Evolutionary conservation across 2,797 vertebrate genomes (phyloP).

Genomic region (Manis crassicaudata): DNA sequence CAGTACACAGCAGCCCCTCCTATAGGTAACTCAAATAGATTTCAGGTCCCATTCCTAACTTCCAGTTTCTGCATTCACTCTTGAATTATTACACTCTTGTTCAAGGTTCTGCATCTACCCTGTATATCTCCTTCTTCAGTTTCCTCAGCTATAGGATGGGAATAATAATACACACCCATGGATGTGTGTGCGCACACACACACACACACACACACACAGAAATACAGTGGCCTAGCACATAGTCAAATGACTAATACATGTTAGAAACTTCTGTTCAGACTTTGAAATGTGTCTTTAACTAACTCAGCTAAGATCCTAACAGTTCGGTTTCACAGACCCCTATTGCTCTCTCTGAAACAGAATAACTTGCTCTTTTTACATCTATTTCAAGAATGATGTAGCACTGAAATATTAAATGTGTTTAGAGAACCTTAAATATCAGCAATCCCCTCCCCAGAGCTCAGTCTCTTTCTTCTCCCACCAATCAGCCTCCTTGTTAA

Average conservation of each 20-base stretch:
- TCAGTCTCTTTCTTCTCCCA: not conserved
- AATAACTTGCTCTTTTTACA: not conserved
- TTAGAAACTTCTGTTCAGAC: not conserved
- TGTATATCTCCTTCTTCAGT: not conserved
- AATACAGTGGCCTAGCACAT: not conserved
- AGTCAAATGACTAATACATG: not conserved
- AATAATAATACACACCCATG: not conserved
- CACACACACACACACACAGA: not conserved
- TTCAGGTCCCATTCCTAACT: not conserved
- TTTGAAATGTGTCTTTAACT: not conserved
- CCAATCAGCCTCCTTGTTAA: not conserved
- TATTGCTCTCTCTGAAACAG: not conserved
- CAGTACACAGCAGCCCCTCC: not conserved
- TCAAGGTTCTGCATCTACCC: not conserved
- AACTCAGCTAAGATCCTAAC: not conserved
- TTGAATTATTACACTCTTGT: not conserved
- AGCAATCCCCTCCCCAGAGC: not conserved
- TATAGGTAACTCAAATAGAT: not conserved
- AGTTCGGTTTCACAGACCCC: not conserved
- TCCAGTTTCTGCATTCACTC: not conserved
- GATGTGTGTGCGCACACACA: not conserved
- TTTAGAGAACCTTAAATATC: not conserved
- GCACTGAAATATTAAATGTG: not conserved
- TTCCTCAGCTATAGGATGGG: not conserved
- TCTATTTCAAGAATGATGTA: not conserved